A percentile compares a stretch with the other conserved stretches of the same genome.
These are phyloP conservation scores for Germaria angustata DNA, from an alignment of 2,888 invertebrate species.

Conservation along the genomic window DNA sequence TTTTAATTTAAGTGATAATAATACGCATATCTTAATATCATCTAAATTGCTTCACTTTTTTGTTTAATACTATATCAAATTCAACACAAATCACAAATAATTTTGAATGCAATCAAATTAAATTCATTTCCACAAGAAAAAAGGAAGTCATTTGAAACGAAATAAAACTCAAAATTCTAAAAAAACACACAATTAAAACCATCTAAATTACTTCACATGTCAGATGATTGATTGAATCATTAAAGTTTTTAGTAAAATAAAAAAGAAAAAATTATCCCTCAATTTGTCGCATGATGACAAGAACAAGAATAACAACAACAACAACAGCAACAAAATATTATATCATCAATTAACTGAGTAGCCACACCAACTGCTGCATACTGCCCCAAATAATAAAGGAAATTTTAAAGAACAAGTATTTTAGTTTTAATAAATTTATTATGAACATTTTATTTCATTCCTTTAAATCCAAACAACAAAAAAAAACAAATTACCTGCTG, in stretches of 20 bases:
- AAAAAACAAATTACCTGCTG: conserved; percentile 50
- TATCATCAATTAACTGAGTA: conserved; percentile 46
- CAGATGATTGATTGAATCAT: conserved; percentile 48
- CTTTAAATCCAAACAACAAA: neutral
- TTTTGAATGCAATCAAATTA: conserved; percentile 44
- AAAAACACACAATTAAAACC: conserved; percentile 51
- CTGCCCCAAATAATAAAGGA: conserved; percentile 13
- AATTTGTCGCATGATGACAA: conserved; percentile 33
- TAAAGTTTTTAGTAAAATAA: conserved; percentile 19
- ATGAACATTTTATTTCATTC: neutral
- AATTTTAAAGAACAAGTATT: conserved; percentile 1
- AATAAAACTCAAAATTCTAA: neutral
- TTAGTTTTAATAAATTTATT: neutral
- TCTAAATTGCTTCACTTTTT: conserved; percentile 20
- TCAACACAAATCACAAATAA: conserved; percentile 40
- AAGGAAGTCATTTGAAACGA: conserved; percentile 34
- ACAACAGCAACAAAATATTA: conserved; percentile 8
- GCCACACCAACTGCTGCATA: conserved; percentile 1
- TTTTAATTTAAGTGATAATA: conserved; percentile 23
- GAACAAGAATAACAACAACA: neutral
- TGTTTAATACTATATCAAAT: conserved; percentile 26
- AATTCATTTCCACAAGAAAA: conserved; percentile 17
- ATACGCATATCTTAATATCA: conserved; percentile 55
- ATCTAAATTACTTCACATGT: conserved; percentile 50
- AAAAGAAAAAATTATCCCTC: conserved; percentile 1